Conservation (phyloP, 2,113 vertebrate genomes). For the Phalacrocorax aristotelis region DNA sequence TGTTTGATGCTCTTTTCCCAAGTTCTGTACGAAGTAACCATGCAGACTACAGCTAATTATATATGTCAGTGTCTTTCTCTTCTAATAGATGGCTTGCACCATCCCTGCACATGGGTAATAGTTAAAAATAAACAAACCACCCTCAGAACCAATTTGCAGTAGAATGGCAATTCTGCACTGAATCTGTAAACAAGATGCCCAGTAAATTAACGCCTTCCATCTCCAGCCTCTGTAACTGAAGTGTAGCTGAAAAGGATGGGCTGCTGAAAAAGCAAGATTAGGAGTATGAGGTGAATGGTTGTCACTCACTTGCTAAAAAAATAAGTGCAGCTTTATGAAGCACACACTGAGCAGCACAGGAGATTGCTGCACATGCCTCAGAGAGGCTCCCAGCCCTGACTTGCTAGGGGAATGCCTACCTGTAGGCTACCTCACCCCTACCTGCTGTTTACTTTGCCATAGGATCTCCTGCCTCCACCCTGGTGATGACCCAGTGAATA, state of each 20-base stretch:
- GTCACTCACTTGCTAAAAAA: not conserved
- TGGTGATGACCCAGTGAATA: not conserved
- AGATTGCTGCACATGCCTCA: not conserved
- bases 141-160: not conserved
- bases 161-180: not conserved
- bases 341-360: not conserved
- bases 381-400: not conserved
- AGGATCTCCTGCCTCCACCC: not conserved
- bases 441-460: not conserved
- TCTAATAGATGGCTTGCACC: not conserved
- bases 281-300: not conserved
- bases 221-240: not conserved
- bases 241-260: not conserved
- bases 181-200: slow-evolving; percentile 8
- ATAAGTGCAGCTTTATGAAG: not conserved
- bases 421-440: not conserved
- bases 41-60: slow-evolving; percentile 13
- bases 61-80: not conserved
- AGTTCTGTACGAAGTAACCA: not conserved
- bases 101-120: not conserved
- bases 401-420: not conserved
- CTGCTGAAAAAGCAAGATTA: not conserved
- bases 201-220: not conserved
- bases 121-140: not conserved
- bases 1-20: not conserved